These are phyloP conservation scores for Alloplasta piceator DNA, from an alignment of 2,888 invertebrate genomes.

Conservation along the genomic window DNA sequence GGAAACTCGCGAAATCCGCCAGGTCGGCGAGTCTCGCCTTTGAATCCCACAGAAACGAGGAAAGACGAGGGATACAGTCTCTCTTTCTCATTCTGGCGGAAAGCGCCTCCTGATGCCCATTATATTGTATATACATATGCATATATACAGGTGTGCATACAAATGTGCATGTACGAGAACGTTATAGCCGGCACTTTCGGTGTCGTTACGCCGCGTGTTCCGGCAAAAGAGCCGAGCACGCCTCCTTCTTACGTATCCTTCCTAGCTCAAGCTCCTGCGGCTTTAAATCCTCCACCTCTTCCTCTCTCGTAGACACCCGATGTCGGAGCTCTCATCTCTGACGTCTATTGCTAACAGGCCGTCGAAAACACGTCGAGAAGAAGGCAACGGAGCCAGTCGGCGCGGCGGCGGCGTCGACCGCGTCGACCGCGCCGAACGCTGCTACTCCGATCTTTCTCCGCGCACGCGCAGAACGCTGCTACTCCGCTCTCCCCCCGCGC, in stretches of 20 bases:
- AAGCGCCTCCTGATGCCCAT: slow-evolving; percentile 6
- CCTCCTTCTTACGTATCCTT: slow-evolving; percentile 50
- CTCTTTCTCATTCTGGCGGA: slow-evolving; percentile 11
- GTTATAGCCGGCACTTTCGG: slow-evolving; percentile 61
- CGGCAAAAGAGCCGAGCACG: slow-evolving; percentile 57
- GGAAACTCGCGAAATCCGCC: slow-evolving; percentile 52
- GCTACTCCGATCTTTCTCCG: too few species aligned
- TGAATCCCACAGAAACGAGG: slow-evolving; percentile 21
- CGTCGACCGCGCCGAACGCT: too few species aligned
- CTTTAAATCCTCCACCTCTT: slow-evolving; percentile 20
- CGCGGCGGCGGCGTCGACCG: slow-evolving; percentile 51
- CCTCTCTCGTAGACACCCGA: too few species aligned
- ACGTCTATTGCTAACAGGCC: too few species aligned
- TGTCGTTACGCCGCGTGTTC: slow-evolving; percentile 55
- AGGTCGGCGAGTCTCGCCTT: slow-evolving; percentile 55
- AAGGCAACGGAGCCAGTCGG: slow-evolving; percentile 51
- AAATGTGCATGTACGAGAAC: too few species aligned
- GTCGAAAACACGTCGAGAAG: too few species aligned
- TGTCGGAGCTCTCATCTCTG: too few species aligned
- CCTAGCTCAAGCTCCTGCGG: slow-evolving; percentile 47
- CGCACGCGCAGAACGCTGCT: too few species aligned
- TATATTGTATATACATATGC: slow-evolving; percentile 30
- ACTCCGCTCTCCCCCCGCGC: slow-evolving; percentile 62
- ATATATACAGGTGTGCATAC: too few species aligned
- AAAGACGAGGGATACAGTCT: slow-evolving; percentile 21